Evolutionary conservation across 2,888 invertebrate genomes (phyloP).

Genomic region (Megamerina dolium): DNA sequence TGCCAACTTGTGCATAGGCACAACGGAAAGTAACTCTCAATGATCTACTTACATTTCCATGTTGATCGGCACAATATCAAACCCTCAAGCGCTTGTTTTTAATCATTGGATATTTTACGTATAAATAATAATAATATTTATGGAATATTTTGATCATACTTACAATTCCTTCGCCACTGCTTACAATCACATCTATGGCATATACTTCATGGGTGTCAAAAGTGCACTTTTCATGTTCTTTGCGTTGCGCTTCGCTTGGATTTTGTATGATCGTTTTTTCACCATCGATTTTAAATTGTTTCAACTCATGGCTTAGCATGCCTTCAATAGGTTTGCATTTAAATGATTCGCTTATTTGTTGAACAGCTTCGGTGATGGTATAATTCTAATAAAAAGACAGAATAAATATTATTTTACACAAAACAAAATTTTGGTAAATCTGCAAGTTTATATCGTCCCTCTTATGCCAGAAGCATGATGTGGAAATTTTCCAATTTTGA

Average conservation of each 20-base stretch:
- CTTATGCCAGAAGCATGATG: not conserved
- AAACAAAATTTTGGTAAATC: not conserved
- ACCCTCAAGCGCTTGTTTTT: conserved; percentile 45
- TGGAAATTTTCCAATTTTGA: not conserved
- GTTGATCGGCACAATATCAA: conserved; percentile 19
- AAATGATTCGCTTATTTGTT: conserved; percentile 86
- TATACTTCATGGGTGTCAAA: conserved; percentile 97
- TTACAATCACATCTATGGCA: conserved; percentile 95
- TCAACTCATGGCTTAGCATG: conserved; percentile 90
- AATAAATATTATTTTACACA: not conserved
- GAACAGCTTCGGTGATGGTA: conserved; percentile 84
- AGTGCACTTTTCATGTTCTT: conserved; percentile 94
- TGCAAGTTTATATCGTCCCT: not conserved
- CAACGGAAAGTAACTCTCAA: conserved; percentile 20
- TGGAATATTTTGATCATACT: conserved; percentile 36
- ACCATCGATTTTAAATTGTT: conserved; percentile 94
- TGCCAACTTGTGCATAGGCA: too few relatives aligned
- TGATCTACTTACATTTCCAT: conserved; percentile 23
- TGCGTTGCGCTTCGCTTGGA: conserved; percentile 92
- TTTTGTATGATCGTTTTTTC: conserved; percentile 97
- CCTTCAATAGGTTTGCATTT: conserved; percentile 98
- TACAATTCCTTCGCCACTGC: conserved; percentile 90
- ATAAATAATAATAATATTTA: not conserved
- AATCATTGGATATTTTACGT: conserved; percentile 44
- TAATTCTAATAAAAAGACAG: conserved; percentile 63